Base-by-base conservation (phyloP, 1,140 invertebrate species). In the Orchesella cincta region DNA sequence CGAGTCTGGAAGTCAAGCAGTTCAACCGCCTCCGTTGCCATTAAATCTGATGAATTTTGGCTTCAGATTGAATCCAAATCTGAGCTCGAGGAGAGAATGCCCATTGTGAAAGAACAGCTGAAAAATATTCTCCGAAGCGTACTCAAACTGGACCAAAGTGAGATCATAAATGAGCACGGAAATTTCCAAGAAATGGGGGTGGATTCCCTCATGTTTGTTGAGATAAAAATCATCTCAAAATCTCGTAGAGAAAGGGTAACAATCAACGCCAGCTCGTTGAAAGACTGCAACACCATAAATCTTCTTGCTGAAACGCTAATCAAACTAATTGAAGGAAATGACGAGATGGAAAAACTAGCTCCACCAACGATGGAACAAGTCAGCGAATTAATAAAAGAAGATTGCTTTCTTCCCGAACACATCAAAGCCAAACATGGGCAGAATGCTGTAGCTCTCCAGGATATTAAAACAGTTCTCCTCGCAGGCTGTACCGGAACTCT, bases 401-500 rank as follows among this genome's bases (percentile, higher is more conserved):
- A 67, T 33, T 67, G 28, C 14, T 3, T 12, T 1, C 29, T 67
- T 18, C 62, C 62, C 3, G 62, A 67, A 2, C 8, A 67, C 23
- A 31, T 67, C 62, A 8, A n/a, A 67, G 12, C 62, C 31, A 23
- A 33, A 29, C 8, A 8, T 31, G 29, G 31, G 8, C n/a, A 8
- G 12, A 31, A 67, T 1, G 23, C 28, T 5, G 3, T 57, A 12
- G 62, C 29, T 67, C 29, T 67, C 62, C 5, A 34, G 8, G 71
- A 73, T n/a, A 29, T 67, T n/a, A 28, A 18, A 2, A 73, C 71
- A 3, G 33, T 71, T 23, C 8, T 71, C 5, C 20, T 73, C 1
- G 46, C 39, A n/a, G 71, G 71, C 14, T 3, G 18, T 29, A 73
- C 71, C 8, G 71, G 71, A 26, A 73, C 71, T 14, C 26, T 73